Percentiles rank a stretch among this genome's conserved stretches.
phyloP scores from a whole-genome alignment of 1,140 invertebrate genomes.

The Aphidius gifuensis region DNA sequence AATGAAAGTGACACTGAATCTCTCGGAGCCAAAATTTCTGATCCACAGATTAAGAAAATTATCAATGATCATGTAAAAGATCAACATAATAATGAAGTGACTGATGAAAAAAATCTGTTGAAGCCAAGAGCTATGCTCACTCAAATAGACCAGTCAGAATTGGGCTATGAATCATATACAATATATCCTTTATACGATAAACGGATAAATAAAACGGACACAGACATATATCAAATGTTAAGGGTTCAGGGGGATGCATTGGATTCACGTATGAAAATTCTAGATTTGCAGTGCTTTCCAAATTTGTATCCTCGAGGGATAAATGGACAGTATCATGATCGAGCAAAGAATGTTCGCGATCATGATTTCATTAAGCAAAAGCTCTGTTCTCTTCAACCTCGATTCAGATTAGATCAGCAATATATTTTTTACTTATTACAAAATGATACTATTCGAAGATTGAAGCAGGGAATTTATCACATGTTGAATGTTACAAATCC shows the following conservation, averaged over 20 bases:
- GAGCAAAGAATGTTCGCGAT: constrained; percentile 27
- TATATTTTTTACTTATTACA: constrained; percentile 39
- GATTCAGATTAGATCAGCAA: constrained; percentile 36
- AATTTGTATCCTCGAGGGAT: constrained; percentile 35
- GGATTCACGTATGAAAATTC: constrained; percentile 27
- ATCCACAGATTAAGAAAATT: too few species aligned
- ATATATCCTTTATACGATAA: constrained; percentile 37
- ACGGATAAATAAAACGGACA: constrained; percentile 30
- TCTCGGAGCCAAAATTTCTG: too few species aligned
- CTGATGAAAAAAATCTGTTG: not conserved
- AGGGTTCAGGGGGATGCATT: constrained; percentile 32
- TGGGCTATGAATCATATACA: constrained; percentile 37
- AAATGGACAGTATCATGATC: constrained; percentile 32
- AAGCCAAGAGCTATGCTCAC: constrained; percentile 23
- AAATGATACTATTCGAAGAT: constrained; percentile 34
- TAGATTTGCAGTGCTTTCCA: constrained; percentile 39
- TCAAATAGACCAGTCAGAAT: constrained; percentile 25
- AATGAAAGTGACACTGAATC: too few species aligned
- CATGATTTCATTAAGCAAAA: constrained; percentile 34
- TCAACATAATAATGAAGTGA: not conserved
- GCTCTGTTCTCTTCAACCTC: constrained; percentile 32
- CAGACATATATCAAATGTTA: constrained; percentile 38
- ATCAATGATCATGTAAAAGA: not conserved
- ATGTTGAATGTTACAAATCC: constrained; percentile 26
- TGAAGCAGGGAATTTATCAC: constrained; percentile 32